These are phyloP conservation scores for Orthosia incerta DNA, from an alignment of 2,888 invertebrate species.

Conservation along the genomic window DNA sequence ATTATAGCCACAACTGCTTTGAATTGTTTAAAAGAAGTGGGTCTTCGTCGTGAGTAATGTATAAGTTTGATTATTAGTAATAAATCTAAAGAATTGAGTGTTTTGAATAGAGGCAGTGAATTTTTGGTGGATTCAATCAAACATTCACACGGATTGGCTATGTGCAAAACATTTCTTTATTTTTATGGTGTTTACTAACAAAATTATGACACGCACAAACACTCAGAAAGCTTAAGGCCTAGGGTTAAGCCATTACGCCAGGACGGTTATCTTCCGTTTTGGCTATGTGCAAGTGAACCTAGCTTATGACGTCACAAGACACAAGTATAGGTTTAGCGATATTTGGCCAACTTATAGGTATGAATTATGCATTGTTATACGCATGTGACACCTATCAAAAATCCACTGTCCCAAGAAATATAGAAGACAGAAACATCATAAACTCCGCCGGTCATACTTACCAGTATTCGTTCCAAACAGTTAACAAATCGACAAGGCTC, in stretches of 20 bases:
- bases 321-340: background rate
- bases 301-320: constrained; percentile 36
- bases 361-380: background rate
- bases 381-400: constrained; percentile 46
- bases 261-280: background rate
- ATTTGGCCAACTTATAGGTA: background rate
- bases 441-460: constrained; percentile 82
- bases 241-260: background rate
- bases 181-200: constrained; percentile 10
- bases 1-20: background rate
- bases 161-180: constrained; percentile 3
- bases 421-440: constrained; percentile 82
- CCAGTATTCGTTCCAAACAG: constrained; percentile 81
- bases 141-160: background rate
- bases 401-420: constrained; percentile 54
- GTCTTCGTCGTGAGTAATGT: constrained; percentile 1
- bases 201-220: constrained; percentile 10
- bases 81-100: constrained; percentile 34
- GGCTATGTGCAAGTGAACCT: constrained; percentile 13
- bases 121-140: constrained; percentile 33
- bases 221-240: background rate
- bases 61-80: background rate
- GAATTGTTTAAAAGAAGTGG: background rate
- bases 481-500: constrained; percentile 81
- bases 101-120: constrained; percentile 46